Evolutionary conservation across 1,140 invertebrate genomes (phyloP), one percentile per base, ranked within the genome.

Genomic region (Diachasma alloeum): DNA sequence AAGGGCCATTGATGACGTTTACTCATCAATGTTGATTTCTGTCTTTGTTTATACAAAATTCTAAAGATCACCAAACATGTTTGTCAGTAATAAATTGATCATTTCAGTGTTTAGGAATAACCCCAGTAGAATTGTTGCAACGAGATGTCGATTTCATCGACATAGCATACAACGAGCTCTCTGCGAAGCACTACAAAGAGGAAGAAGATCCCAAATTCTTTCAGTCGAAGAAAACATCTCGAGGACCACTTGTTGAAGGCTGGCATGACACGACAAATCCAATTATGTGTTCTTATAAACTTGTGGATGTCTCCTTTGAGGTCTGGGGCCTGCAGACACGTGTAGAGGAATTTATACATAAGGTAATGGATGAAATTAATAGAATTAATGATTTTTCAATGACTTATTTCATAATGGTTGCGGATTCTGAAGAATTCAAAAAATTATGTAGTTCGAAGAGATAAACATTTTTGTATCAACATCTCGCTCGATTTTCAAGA

Each of bases 261-360:
- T 98, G 96, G 97, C 91, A 92, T 79, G 93, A 94, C 11, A 91
- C 86, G 2, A 91, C 92, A 15, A 89, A 93, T 66, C 96, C 96
- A 2, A 94, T 98, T 66, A 98, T 98, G 97, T 98, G 96, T 89
- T 97, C 96, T 37, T 98, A 98, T 83, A 98, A 98, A 90, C 87
- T 96, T 46, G 96, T 97, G 0, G 91, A 95, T 86, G 95, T 94
- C 8, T 95, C 93, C 69, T 97, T 97, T 88, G 96, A 97, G 90
- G 95, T 98, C 0, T 97, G 96, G 95, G 96, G 96, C 0, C 89
- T 98, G 78, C 96, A 98, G 87, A 97, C 95, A 0, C 93, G 92
- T 88, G 95, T 96, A 0, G 97, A 98, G 90, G 95, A 96, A 69
- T 97, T 95, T 86, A 94, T 96, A 46, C 96, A 97, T 78, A 94